Evolutionary conservation across 2,113 vertebrate genomes (phyloP), one percentile per base, ranked within the genome.

Genomic region (Ptyas mucosa): DNA sequence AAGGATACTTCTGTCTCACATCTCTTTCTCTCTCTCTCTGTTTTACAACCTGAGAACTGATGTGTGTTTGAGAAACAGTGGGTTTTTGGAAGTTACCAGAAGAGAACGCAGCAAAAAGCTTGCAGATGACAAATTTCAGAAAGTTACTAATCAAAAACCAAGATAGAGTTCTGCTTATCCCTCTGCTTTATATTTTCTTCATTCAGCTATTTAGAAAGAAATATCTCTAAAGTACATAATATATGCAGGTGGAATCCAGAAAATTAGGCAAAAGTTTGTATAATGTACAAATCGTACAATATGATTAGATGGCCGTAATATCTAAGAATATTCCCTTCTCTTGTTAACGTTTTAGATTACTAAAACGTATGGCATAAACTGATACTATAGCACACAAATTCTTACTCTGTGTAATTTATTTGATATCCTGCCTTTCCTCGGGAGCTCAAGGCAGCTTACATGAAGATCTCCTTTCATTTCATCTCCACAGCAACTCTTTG

Each of bases 111-210:
- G 94, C n/a, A 93, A 97, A 97, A 97, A 96, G 97, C 96, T 96
- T 97, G 96, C 94, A 94, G 97, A 96, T 98, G 97, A 98, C 92
- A 97, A 97, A 97, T 96, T 96, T 93, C 87, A 91, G 94, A 96
- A 97, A 97, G 96, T 89, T 96, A 52, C 39, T 5, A 23, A 92
- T 88, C 46, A 64, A 18, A 88, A 15, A 24, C 20, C 29, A 64
- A 21, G 85, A 64, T 29, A 87, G 51, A 57, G 3, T 43, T 54
- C 51, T 90, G 20, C 7, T 58, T 85, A 75, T 53, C 39, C 34
- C 61, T 64, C n/a, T 34, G 52, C 57, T 49, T 23, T 92, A 88
- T 49, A 64, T 24, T 88, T 92, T 53, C 91, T 29, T 53, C 64
- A 12, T 88, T 61, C 24, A 53, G 10, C 14, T 53, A 69, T 92